Conservation (phyloP, 2,113 vertebrate genomes). For the Saimiri boliviensis region DNA sequence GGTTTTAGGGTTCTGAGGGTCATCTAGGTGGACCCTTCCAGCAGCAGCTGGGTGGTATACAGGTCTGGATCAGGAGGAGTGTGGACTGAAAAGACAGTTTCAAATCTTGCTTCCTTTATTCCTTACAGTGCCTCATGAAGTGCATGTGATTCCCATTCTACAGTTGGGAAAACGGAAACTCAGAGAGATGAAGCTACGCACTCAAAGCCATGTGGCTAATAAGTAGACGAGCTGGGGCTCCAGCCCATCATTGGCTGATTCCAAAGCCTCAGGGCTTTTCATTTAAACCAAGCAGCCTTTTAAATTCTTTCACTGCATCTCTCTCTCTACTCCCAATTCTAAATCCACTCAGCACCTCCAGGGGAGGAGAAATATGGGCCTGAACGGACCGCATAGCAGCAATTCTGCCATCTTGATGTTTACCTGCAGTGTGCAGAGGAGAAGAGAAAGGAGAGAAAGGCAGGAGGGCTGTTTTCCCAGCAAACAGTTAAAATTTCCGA, state of each 20-base stretch:
- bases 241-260: background rate
- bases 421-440: background rate
- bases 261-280: background rate
- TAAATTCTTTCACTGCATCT: background rate
- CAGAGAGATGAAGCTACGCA: background rate
- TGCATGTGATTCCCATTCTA: background rate
- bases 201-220: background rate
- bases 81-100: background rate
- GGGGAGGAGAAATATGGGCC: background rate
- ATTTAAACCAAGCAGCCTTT: background rate
- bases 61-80: background rate
- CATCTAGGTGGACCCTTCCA: background rate
- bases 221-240: background rate
- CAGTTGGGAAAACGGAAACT: background rate
- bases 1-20: background rate
- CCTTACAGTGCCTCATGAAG: background rate
- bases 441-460: background rate
- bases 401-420: background rate
- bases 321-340: background rate
- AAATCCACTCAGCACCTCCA: background rate
- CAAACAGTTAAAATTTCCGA: slow-evolving; percentile 52
- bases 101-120: background rate
- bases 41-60: background rate
- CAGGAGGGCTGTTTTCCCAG: background rate
- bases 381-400: background rate